phyloP scores from a whole-genome alignment of 2,797 vertebrate genomes.

The Enteromius treurensis region DNA sequence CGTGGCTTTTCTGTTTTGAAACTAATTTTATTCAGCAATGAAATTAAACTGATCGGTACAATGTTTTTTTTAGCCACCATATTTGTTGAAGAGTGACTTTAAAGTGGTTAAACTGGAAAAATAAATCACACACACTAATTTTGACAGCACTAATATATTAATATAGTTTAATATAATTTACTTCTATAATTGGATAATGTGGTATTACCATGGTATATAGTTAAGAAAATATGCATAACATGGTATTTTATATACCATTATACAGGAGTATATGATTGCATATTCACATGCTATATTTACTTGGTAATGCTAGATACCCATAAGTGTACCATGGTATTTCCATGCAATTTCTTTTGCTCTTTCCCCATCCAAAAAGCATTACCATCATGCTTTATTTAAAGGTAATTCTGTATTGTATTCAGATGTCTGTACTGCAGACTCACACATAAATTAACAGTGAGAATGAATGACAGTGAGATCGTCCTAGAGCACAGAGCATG shows the following conservation, averaged over 20 bases:
- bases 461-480: slow-evolving; percentile 60
- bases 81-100: no score
- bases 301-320: background rate
- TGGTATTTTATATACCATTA: no score
- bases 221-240: no score
- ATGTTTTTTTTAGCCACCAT: no score
- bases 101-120: no score
- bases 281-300: no score
- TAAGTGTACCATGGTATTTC: background rate
- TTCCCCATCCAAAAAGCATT: background rate
- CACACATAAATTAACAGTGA: slow-evolving; percentile 21
- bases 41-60: background rate
- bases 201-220: no score
- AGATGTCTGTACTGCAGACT: background rate
- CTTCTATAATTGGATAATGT: no score
- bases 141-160: no score
- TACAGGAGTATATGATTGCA: no score
- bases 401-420: background rate
- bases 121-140: no score
- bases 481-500: slow-evolving; percentile 64
- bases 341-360: background rate
- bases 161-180: no score
- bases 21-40: background rate
- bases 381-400: background rate
- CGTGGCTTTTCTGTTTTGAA: background rate